These are phyloP conservation scores for Eupithecia vulgata DNA, from an alignment of 2,888 invertebrate genomes.

Conservation along the genomic window DNA sequence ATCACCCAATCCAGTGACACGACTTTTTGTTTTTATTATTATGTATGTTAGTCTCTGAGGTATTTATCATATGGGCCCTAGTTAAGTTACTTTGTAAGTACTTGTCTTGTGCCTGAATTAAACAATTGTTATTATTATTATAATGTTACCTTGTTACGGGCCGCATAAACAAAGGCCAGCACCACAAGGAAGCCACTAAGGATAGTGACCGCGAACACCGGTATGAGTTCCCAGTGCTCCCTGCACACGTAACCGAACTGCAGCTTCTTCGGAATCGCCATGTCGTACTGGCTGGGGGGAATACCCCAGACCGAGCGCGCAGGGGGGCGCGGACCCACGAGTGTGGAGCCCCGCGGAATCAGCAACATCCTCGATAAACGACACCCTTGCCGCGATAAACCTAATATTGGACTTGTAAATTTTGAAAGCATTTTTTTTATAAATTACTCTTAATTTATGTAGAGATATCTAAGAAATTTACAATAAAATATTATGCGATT, in stretches of 20 bases:
- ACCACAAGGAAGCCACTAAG: slow-evolving; percentile 48
- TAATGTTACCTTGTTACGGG: slow-evolving; percentile 63
- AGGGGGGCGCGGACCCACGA: slow-evolving; percentile 39
- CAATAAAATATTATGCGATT: background rate
- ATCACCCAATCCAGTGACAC: too few species aligned
- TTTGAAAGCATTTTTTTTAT: background rate
- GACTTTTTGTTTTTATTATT: too few species aligned
- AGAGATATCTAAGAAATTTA: background rate
- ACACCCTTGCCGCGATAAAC: background rate
- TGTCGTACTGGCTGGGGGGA: slow-evolving; percentile 70
- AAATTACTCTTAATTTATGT: background rate
- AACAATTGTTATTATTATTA: too few species aligned
- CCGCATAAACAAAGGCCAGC: slow-evolving; percentile 54
- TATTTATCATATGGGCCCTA: too few species aligned
- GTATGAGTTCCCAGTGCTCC: slow-evolving; percentile 70
- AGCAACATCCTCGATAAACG: background rate
- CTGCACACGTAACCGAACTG: slow-evolving; percentile 52
- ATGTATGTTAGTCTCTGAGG: too few species aligned
- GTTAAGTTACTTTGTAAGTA: too few species aligned
- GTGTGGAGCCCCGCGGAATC: slow-evolving; percentile 36
- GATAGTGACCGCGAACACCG: slow-evolving; percentile 57
- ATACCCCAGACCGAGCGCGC: slow-evolving; percentile 41
- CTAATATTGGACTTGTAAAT: background rate
- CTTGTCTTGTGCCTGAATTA: too few species aligned
- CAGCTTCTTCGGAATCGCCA: slow-evolving; percentile 57